phyloP scores from a whole-genome alignment of 2,113 vertebrate species.

The Upupa epops region DNA sequence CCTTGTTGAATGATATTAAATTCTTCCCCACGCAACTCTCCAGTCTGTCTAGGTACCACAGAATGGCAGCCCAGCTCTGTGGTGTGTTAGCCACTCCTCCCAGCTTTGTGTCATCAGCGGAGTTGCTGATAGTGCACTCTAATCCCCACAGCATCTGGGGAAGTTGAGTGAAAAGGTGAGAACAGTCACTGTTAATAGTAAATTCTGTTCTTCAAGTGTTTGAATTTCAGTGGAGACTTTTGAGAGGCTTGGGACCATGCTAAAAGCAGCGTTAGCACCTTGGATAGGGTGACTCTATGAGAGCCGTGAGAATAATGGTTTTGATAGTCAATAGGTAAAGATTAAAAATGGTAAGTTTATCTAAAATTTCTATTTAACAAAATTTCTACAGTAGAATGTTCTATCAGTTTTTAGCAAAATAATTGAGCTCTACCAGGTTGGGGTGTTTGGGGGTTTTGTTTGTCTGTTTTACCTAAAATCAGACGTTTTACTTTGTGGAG shows the following conservation, averaged over 20 bases:
- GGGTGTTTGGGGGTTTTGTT: neutral
- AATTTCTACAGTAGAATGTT: neutral
- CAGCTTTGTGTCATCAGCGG: no score
- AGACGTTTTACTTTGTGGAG: neutral
- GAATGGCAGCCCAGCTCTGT: no score
- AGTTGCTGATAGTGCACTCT: no score
- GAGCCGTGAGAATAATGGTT: neutral
- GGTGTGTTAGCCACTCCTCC: no score
- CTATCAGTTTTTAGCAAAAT: neutral
- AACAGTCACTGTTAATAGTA: neutral
- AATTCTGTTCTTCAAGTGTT: neutral
- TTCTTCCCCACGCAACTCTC: no score
- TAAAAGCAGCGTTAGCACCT: neutral
- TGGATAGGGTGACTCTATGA: neutral
- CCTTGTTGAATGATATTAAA: no score
- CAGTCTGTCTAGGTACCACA: no score
- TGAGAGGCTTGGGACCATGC: neutral
- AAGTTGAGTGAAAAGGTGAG: neutral
- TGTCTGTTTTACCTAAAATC: neutral
- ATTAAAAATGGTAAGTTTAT: neutral
- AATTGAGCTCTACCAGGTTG: rapidly evolving
- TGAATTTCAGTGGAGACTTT: neutral
- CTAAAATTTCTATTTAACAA: no score
- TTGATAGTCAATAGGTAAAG: neutral
- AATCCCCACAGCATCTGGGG: neutral